Evolutionary conservation across 2,113 vertebrate species (phyloP), one percentile per base, ranked within the genome.

Genomic region (Nycticebus coucang): DNA sequence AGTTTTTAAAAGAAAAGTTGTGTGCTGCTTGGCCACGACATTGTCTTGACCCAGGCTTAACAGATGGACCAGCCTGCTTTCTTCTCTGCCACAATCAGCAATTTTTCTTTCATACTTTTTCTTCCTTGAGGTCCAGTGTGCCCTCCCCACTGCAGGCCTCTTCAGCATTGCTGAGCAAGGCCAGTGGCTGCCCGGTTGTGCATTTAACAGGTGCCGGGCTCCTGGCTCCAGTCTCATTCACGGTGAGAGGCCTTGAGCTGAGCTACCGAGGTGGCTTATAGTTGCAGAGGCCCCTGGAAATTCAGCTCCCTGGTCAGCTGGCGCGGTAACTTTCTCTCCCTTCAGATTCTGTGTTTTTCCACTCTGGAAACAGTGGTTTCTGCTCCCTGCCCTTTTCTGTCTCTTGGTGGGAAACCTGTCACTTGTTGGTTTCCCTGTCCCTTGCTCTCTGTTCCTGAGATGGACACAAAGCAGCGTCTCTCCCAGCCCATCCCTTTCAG

Each of bases 11-110:
- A 90, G 74, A 78, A 71, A 90, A 18, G 1, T 66, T 83, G 41
- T 78, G 33, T 87, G 50, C 62, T 92, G 62, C 83, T 87, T 66
- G 41, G 82, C 66, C 22, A 85, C 87, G 57, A 87, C 15, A 53
- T 90, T 92, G 93, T 88, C 75, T 86, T 87, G 77, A 83, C 50
- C 12, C 18, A 12, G 24, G 17, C 37, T 77, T 83, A 92, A 57
- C 37, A 74, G 75, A 66, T 37, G 22, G 57, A 45, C 37, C 53
- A 86, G 22, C 53, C 80, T 80, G 33, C 45, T 87, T 71, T 90
- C 53, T 72, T 68, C 17, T 84, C 81, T 66, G 59, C 55, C 85
- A 41, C 41, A n/a, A 22, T 74, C 57, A 92, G 64, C 77, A 62
- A 19, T 37, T 94, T 95, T 77, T 74, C 62, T 90, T 83, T 71